Evolutionary conservation across 2,888 invertebrate genomes (phyloP), one percentile per base, ranked within the genome.

Genomic region (Tinea trinotella): DNA sequence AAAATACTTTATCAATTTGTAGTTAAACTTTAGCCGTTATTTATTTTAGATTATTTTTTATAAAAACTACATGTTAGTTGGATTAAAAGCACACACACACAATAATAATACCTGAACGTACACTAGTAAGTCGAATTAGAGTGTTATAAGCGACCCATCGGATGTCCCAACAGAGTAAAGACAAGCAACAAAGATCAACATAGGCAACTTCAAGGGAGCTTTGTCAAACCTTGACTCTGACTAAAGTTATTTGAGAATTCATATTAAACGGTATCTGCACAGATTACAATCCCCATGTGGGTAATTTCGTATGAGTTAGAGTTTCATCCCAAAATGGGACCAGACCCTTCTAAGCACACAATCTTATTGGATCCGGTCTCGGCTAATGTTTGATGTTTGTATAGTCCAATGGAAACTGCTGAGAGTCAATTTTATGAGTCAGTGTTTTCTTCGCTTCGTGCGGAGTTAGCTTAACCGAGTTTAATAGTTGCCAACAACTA

Each of bases 311-410:
- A 66, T 69, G 67, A 73, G 70, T 70, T 71, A 70, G 34, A 40
- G 22, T 19, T 40, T 54, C 36, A 20, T 50, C 56, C 57, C 56
- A 65, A 68, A 63, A 64, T 49, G 57, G 57, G 59, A 49, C 54
- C 56, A 62, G 64, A 63, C 69, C 71, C 70, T 70, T 70, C 68
- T 67, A 64, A 69, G 69, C 65, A 72, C 64, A 73, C 70, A 73
- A 71, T 71, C 75, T 73, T 75, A 74, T 75, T 76, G 73, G 71
- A 70, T 71, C 72, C 71, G 72, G 24, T 12, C 50, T 50, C 24
- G 18, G 50, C 50, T 50, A 49, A 20, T 49, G 49, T 49, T 57
- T 54, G 55, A 58, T 59, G 59, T 59, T 59, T 57, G 59, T 54
- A 40, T 53, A 64, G 68, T 62, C 66, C 64, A 67, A 62, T n/a